Base-by-base conservation (phyloP, 1,140 invertebrate genomes). In the Caenorhabditis latens region DNA sequence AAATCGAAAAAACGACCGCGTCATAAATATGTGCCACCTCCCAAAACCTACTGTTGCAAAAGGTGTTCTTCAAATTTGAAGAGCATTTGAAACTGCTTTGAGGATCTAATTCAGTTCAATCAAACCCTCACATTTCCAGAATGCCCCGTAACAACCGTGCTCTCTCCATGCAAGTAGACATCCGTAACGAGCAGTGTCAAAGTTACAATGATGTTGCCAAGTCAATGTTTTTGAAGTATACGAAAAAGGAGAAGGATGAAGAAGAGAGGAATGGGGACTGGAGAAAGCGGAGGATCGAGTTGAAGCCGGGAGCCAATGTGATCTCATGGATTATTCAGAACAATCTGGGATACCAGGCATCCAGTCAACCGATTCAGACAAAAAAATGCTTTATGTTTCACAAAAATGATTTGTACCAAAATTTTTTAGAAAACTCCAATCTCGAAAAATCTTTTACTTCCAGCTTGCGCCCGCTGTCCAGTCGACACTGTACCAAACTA, bases 401-500 rank as follows among this genome's bases (percentile, higher is more conserved):
- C n/a, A n/a, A n/a, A n/a, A n/a, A n/a, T n/a, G n/a, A n/a, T n/a
- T n/a, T n/a, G n/a, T n/a, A n/a, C n/a, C n/a, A n/a, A n/a, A n/a
- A n/a, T n/a, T n/a, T n/a, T n/a, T n/a, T n/a, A n/a, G n/a, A n/a
- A n/a, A n/a, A n/a, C n/a, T n/a, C n/a, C n/a, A n/a, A n/a, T n/a
- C n/a, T n/a, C n/a, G n/a, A n/a, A n/a, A n/a, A n/a, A n/a, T n/a
- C n/a, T n/a, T n/a, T n/a, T n/a, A n/a, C n/a, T n/a, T n/a, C n/a
- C n/a, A n/a, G n/a, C n/a, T 8, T 95, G 95, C 90, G 82, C 91
- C 71, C 79, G 88, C 2, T 95, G 95, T 91, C 93, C 94, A 3
- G 91, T 92, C 2, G 93, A 93, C 11, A 95, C 94, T 2, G 93
- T 94, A 3, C 94, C 95, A 7, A 93, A 94, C 50, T 94, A 94